Evolutionary conservation across 2,113 vertebrate species (phyloP), one percentile per base, ranked within the genome.

Genomic region (Procavia capensis): DNA sequence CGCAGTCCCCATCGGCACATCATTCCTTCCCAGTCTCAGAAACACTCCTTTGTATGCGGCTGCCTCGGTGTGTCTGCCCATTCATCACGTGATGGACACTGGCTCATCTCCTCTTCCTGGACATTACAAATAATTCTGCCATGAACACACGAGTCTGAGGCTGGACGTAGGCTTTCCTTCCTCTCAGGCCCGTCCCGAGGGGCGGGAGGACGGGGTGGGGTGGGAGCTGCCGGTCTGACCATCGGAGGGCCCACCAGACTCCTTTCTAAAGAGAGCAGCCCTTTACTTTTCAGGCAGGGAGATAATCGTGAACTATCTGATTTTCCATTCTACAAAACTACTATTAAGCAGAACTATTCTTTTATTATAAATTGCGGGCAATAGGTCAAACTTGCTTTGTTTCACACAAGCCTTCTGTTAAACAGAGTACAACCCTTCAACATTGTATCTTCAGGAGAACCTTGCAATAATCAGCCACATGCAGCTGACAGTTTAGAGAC

Each of bases 31-130:
- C 27, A 36, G 6, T 11, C 9, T 1, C 3, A 59, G 4, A 11
- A 19, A 9, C 0, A 6, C 11, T 7, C 45, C 11, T 0, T 13
- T 1, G 1, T 1, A 6, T 9, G 61, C 45, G 6, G 2, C 29
- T 0, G 3, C 8, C 74, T 20, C 3, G 3, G 2, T 16, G 34
- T 11, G 50, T 54, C 17, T 54, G 17, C 50, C 50, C 11, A 54
- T 9, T 16, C 50, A 54, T 54, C 50, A 54, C 13, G 13, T 54
- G 50, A 54, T 16, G 10, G 50, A 54, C 50, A 16, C 11, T 54
- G 47, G 50, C 50, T 54, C 17, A 16, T 54, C 17, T 54, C 50
- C 50, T 54, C 50, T 54, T 54, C 11, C 4, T 9, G 50, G 11
- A 11, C 3, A 54, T 54, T 54, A 9, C 4, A 16, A 54, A 54